Conservation (phyloP, 2,113 vertebrate species). For the Bagarius yarrelli region DNA sequence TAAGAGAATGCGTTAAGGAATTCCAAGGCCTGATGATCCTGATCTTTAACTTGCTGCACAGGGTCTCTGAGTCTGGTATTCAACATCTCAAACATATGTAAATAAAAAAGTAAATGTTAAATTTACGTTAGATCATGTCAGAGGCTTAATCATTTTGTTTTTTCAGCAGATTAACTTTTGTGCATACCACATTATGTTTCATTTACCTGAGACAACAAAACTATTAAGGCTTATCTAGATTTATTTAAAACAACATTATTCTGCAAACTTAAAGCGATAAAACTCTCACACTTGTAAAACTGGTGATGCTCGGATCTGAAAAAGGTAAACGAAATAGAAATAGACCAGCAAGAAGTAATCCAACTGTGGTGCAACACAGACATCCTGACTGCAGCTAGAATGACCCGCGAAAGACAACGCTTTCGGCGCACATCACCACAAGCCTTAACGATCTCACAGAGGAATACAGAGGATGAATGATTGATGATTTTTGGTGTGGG, state of each 20-base stretch:
- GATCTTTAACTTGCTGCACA: not conserved
- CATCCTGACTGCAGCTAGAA: too few relatives aligned
- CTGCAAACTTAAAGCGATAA: not conserved
- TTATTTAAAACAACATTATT: not conserved
- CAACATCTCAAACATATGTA: slow-evolving; percentile 23
- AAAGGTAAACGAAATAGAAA: too few relatives aligned
- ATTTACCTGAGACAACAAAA: not conserved
- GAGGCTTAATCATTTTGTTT: not conserved
- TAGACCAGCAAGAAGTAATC: too few relatives aligned
- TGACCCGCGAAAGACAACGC: too few relatives aligned
- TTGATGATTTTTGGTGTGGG: too few relatives aligned
- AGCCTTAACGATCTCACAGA: too few relatives aligned
- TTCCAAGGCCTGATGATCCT: slow-evolving; percentile 10
- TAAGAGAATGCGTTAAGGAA: not conserved
- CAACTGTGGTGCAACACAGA: too few relatives aligned
- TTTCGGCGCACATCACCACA: too few relatives aligned
- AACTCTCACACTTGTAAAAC: too few relatives aligned
- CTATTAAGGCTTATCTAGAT: not conserved
- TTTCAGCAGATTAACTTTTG: slow-evolving; percentile 7
- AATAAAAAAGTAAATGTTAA: slow-evolving; percentile 16
- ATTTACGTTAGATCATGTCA: slow-evolving; percentile 6
- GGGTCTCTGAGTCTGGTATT: not conserved
- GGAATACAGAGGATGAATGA: too few relatives aligned
- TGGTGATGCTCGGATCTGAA: too few relatives aligned
- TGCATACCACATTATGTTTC: not conserved